Percentiles rank a stretch among this genome's conserved stretches.
Evolutionary conservation across 2,113 vertebrate genomes (phyloP).

Genomic region (Heterotilapia buettikoferi): DNA sequence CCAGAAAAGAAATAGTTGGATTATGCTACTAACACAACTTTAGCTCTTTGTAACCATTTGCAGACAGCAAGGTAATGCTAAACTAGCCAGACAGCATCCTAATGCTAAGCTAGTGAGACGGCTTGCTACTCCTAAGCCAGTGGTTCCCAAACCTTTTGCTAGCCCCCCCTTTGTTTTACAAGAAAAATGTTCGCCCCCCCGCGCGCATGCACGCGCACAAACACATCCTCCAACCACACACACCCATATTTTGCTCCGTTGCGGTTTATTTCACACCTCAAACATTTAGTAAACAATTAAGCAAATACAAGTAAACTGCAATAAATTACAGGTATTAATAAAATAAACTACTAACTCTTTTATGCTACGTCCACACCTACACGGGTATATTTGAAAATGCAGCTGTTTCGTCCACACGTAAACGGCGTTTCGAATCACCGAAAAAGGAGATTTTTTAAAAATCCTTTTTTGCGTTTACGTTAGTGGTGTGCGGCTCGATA

Average conservation of each 20-base stretch:
- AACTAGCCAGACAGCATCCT: not conserved
- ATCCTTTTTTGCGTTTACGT: not conserved
- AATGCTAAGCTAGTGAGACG: not conserved
- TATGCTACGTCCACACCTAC: not conserved
- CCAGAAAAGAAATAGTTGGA: not conserved
- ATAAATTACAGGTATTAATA: not conserved
- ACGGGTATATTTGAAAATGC: not conserved
- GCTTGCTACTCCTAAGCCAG: not conserved
- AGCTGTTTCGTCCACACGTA: not conserved
- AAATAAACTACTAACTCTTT: not conserved
- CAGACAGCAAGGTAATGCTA: not conserved
- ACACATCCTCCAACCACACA: not conserved
- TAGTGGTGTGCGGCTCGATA: no score
- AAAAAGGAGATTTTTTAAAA: not conserved
- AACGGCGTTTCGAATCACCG: fast-evolving
- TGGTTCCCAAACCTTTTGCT: not conserved
- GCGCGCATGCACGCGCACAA: not conserved
- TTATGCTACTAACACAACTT: not conserved
- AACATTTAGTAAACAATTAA: not conserved
- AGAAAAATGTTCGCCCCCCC: not conserved
- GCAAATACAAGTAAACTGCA: not conserved
- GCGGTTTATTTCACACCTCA: not conserved
- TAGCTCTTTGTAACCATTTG: not conserved
- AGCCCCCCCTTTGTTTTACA: not conserved
- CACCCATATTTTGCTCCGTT: not conserved